Conservation (phyloP, 2,888 invertebrate genomes). For the Tenthredo distinguenda region DNA sequence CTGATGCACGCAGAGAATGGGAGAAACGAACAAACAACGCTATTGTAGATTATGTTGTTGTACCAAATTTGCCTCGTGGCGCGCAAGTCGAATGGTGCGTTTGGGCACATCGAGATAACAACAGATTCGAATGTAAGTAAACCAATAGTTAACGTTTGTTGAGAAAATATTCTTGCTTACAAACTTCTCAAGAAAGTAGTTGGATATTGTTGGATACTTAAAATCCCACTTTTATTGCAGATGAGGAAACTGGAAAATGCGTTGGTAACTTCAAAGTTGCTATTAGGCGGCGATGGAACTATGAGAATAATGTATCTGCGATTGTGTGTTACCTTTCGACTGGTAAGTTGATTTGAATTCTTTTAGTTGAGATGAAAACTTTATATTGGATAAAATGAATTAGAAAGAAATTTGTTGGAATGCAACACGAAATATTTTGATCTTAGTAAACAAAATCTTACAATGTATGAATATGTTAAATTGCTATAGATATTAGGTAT, state of each 20-base stretch:
- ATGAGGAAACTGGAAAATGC: constrained; percentile 94
- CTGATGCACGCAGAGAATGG: constrained; percentile 90
- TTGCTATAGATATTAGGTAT: too few relatives aligned
- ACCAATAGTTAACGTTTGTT: not conserved
- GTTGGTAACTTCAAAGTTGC: constrained; percentile 91
- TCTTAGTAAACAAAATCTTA: not conserved
- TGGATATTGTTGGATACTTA: not conserved
- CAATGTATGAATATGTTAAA: not conserved
- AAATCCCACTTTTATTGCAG: constrained; percentile 78
- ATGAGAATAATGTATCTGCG: constrained; percentile 92
- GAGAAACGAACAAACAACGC: constrained; percentile 91
- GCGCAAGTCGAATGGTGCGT: constrained; percentile 96
- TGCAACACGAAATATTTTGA: not conserved
- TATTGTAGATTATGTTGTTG: constrained; percentile 92
- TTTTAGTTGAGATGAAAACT: not conserved
- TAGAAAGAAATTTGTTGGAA: constrained; percentile 15
- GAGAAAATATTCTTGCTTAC: not conserved
- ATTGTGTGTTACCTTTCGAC: constrained; percentile 91
- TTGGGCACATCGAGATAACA: constrained; percentile 93
- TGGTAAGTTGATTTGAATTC: constrained; percentile 77
- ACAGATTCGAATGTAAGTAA: constrained; percentile 90
- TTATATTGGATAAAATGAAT: constrained; percentile 51
- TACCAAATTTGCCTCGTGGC: constrained; percentile 88
- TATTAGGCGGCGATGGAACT: constrained; percentile 92
- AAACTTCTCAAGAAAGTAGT: not conserved